These are phyloP conservation scores for Pungitius pungitius DNA, from an alignment of 2,113 vertebrate species.

Conservation along the genomic window DNA sequence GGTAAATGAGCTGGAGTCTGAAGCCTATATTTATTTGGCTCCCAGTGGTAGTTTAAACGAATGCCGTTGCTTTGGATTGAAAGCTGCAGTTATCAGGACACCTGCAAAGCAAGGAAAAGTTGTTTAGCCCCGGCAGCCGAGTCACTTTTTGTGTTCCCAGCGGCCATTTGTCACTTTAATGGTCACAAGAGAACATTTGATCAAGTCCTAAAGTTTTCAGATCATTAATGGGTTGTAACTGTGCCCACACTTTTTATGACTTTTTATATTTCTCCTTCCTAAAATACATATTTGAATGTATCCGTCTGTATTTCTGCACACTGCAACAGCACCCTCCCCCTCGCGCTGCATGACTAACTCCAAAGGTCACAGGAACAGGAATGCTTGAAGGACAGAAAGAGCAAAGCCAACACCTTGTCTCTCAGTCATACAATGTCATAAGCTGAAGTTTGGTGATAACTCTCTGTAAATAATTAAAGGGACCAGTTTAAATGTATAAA, in stretches of 20 bases:
- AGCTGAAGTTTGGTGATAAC: slow-evolving; percentile 62
- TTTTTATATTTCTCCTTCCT: slow-evolving; percentile 21
- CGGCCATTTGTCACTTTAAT: slow-evolving; percentile 4
- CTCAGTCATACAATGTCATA: slow-evolving; percentile 54
- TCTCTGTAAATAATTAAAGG: slow-evolving; percentile 57
- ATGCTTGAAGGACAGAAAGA: slow-evolving; percentile 83
- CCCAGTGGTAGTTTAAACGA: slow-evolving; percentile 41
- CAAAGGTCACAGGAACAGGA: slow-evolving; percentile 86
- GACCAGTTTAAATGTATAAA: not conserved
- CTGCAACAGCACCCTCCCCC: slow-evolving; percentile 72
- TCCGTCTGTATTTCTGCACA: slow-evolving; percentile 63
- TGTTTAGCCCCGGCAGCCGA: slow-evolving; percentile 10
- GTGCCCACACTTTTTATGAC: slow-evolving; percentile 8
- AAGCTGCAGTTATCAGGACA: slow-evolving; percentile 63
- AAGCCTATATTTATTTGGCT: slow-evolving; percentile 47
- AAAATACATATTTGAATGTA: slow-evolving; percentile 46
- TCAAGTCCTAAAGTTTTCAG: not conserved
- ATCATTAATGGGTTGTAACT: slow-evolving; percentile 8
- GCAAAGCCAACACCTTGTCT: slow-evolving; percentile 74
- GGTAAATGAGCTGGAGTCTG: slow-evolving; percentile 49
- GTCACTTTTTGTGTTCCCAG: not conserved
- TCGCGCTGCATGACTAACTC: slow-evolving; percentile 76
- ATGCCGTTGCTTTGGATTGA: slow-evolving; percentile 52
- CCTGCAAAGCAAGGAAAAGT: slow-evolving; percentile 68
- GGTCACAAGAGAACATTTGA: not conserved